Evolutionary conservation across 2,888 invertebrate genomes (phyloP).

Genomic region (Hemaris fuciformis): DNA sequence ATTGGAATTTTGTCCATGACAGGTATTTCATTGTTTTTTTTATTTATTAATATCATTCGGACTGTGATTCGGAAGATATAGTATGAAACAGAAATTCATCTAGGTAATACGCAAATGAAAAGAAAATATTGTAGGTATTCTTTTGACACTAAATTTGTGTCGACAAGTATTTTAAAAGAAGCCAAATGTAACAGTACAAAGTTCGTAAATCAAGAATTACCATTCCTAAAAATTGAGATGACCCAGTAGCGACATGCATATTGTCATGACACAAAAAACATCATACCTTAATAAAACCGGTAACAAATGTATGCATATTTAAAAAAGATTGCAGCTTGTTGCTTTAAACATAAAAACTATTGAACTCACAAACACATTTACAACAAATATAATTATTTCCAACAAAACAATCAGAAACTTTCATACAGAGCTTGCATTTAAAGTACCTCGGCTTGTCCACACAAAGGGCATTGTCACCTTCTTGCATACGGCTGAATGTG

Average conservation of each 20-base stretch:
- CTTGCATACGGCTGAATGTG: not conserved
- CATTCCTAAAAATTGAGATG: too few relatives aligned
- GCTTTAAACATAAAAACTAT: constrained; percentile 2
- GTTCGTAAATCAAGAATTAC: too few relatives aligned
- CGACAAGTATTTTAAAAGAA: too few relatives aligned
- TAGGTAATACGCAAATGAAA: too few relatives aligned
- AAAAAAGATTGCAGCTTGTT: not conserved
- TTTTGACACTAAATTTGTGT: too few relatives aligned
- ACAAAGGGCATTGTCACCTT: not conserved
- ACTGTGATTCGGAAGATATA: not conserved
- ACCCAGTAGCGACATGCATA: too few relatives aligned
- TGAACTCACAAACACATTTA: not conserved
- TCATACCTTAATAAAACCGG: too few relatives aligned
- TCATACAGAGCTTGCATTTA: constrained; percentile 30
- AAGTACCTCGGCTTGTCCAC: constrained; percentile 21
- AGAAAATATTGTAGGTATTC: too few relatives aligned
- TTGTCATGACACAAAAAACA: too few relatives aligned
- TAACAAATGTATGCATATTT: not conserved
- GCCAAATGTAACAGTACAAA: too few relatives aligned
- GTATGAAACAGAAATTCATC: not conserved
- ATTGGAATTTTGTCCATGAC: not conserved
- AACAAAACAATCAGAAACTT: constrained; percentile 28
- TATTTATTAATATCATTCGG: not conserved
- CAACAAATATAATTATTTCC: constrained; percentile 20
- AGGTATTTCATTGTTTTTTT: not conserved